phyloP scores from a whole-genome alignment of 2,797 vertebrate genomes.

The Oreochromis mossambicus region DNA sequence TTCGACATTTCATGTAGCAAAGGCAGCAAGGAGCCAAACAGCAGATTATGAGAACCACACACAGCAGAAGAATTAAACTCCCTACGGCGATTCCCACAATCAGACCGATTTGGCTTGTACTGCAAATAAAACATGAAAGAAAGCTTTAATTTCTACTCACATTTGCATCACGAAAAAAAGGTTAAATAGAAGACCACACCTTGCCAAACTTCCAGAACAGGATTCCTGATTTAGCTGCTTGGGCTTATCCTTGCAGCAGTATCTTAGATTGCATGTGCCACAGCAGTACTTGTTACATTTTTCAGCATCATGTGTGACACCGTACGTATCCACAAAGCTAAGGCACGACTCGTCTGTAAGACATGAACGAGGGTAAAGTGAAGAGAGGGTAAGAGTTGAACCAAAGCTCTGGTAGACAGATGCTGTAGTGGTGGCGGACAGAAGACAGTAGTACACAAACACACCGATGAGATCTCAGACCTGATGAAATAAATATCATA shows the following conservation, averaged over 20 bases:
- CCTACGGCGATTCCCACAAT: background rate
- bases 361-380: background rate
- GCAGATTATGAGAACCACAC: constrained; percentile 31
- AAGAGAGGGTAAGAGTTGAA: background rate
- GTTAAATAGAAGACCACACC: background rate
- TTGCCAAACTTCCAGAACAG: background rate
- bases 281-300: constrained; percentile 22
- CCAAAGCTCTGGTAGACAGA: background rate
- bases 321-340: fast-evolving
- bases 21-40: constrained; percentile 42
- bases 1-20: constrained; percentile 23
- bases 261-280: background rate
- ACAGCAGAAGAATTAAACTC: background rate
- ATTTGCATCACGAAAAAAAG: background rate
- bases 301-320: fast-evolving
- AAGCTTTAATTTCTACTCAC: background rate
- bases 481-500: background rate
- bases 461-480: fast-evolving
- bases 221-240: background rate
- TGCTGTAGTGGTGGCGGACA: background rate
- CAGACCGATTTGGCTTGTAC: fast-evolving
- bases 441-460: background rate
- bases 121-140: background rate
- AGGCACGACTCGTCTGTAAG: constrained; percentile 15
- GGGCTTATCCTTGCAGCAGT: constrained; percentile 8